A percentile compares a stretch with the other conserved stretches of the same genome.
Conservation (phyloP, 2,113 vertebrate species). For the Picathartes gymnocephalus region DNA sequence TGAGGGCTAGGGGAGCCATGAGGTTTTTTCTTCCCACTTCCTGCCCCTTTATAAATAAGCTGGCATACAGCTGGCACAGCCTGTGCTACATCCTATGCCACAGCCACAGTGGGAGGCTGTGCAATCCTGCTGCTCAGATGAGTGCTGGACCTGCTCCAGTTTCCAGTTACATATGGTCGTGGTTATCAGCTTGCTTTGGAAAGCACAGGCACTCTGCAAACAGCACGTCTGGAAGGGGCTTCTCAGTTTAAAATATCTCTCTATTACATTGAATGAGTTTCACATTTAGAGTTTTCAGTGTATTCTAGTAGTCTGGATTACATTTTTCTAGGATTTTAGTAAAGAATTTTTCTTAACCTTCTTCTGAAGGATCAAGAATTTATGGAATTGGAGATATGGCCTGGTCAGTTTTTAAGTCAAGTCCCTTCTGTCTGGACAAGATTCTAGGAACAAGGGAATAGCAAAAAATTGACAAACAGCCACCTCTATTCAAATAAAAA, state of each 20-base stretch:
- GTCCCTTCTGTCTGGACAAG: neutral
- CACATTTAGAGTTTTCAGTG: neutral
- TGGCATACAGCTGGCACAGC: neutral
- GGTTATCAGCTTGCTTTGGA: neutral
- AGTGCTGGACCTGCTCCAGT: neutral
- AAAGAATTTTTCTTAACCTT: neutral
- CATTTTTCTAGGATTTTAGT: neutral
- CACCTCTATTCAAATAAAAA: neutral
- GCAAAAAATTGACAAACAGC: neutral
- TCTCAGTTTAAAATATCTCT: neutral
- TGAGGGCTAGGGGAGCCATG: neutral
- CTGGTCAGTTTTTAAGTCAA: neutral
- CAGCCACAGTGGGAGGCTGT: neutral
- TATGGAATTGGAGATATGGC: neutral
- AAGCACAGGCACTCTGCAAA: neutral
- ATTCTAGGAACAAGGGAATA: neutral
- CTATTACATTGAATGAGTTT: neutral
- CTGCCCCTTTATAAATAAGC: neutral
- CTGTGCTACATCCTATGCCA: neutral
- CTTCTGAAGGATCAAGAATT: neutral
- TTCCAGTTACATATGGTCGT: neutral
- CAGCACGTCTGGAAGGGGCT: fast-evolving
- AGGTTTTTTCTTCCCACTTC: neutral
- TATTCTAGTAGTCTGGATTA: neutral
- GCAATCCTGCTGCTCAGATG: neutral